Percentiles rank a stretch among this genome's conserved stretches.
Evolutionary conservation across 2,888 invertebrate species (phyloP).

Genomic region (Hololepta plana): DNA sequence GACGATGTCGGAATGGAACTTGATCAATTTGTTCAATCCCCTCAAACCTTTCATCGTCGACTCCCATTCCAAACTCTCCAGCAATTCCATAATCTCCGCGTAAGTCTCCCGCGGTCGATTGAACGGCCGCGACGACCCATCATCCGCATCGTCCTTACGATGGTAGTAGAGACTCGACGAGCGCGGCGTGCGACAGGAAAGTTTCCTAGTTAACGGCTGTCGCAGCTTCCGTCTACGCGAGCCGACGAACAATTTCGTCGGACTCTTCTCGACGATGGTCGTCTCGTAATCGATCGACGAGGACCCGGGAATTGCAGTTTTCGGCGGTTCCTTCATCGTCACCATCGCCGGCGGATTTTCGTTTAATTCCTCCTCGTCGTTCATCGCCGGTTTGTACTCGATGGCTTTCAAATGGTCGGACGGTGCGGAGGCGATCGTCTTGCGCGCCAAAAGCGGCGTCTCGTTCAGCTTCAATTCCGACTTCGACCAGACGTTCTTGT

Average conservation of each 20-base stretch:
- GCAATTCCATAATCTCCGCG: conserved; percentile 40
- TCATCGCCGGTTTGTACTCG: conserved; percentile 8
- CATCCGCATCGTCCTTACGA: not conserved
- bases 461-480: too few relatives aligned
- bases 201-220: not conserved
- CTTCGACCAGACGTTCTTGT: too few relatives aligned
- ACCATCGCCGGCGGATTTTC: not conserved
- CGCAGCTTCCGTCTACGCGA: conserved; percentile 1
- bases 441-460: too few relatives aligned
- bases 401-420: too few relatives aligned
- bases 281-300: too few relatives aligned
- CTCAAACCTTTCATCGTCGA: conserved; percentile 54
- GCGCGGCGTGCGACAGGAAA: not conserved
- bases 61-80: conserved; percentile 68
- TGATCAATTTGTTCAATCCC: conserved; percentile 46
- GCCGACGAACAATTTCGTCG: conserved; percentile 1
- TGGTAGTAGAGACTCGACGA: conserved; percentile 2
- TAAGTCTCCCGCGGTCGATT: conserved; percentile 47
- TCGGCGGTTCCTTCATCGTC: conserved; percentile 10
- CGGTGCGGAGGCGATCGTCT: too few relatives aligned
- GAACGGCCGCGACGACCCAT: conserved; percentile 26
- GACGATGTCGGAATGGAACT: conserved; percentile 42
- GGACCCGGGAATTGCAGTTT: conserved; percentile 3
- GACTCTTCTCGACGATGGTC: conserved; percentile 3
- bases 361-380: conserved; percentile 5